Evolutionary conservation across 2,888 invertebrate species (phyloP), one percentile per base, ranked within the genome.

Genomic region (Pyralis farinalis): DNA sequence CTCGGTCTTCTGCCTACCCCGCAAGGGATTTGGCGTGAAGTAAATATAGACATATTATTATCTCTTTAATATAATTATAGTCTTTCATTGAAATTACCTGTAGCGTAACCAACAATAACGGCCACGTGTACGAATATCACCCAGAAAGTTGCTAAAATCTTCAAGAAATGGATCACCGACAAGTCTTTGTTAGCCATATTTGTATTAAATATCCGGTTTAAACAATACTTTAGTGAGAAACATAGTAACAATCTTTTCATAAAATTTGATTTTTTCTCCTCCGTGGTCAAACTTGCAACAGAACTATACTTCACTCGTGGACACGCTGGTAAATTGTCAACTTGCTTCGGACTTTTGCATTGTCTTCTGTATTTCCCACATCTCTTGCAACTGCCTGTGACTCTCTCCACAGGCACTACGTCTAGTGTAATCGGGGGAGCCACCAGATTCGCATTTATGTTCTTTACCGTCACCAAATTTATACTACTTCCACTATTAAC

Each of bases 141-240:
- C 91, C 93, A 93, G 33, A 93, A 78, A 46, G 94, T 91, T 32
- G 92, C 91, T 2, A 92, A 59, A 9, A 93, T 90, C 62, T 92
- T 91, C 46, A 94, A 63, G 0, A 91, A 90, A 54, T 93, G 93
- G 32, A 93, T 88, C 7, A 90, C 67, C 1, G 89, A 76, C 40
- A 91, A 52, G 34, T 91, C 90, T 44, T 90, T 90, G 40, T 79
- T 84, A 6, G 90, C 88, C 49, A 78, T 79, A 21, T 80, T 84
- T 6, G 78, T 84, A 42, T 86, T 86, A 34, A 86, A 85, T 3
- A 89, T 71, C 47, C 83, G 80, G 43, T 65, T 71, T 71, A 79
- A 77, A 31, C 82, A 83, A 11, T 82, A 78, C 33, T 70, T 75
- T 1, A 89, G 35, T 0, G 90, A 90, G 47, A 86, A 89, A 47